These are phyloP conservation scores for Morphnarchus princeps DNA, from an alignment of 2,113 vertebrate genomes.

Conservation along the genomic window DNA sequence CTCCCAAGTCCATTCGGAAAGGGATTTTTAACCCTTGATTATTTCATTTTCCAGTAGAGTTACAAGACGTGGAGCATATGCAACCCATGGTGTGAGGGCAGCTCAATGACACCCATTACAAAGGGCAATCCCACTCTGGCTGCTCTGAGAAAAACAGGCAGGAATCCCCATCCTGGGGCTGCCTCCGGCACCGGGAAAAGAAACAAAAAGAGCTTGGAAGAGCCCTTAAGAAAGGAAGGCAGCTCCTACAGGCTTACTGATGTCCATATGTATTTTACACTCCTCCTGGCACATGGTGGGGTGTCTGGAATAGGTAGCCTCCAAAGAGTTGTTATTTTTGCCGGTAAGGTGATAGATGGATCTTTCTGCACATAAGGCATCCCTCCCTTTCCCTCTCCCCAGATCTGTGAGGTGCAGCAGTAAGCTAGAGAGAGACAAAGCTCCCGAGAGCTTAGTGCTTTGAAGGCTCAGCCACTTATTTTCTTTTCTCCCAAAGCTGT, in stretches of 20 bases:
- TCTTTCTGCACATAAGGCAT: not conserved
- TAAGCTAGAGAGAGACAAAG: not conserved
- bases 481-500: slow-evolving; percentile 1
- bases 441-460: slow-evolving; percentile 4
- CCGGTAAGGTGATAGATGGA: not conserved
- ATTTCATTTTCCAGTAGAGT: not conserved
- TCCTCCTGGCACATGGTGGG: not conserved
- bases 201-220: not conserved
- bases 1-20: not conserved
- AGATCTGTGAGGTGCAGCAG: not conserved
- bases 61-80: not conserved
- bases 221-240: not conserved
- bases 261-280: not conserved
- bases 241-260: not conserved
- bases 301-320: not conserved
- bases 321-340: not conserved
- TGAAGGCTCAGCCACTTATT: slow-evolving; percentile 29
- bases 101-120: not conserved
- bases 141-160: not conserved
- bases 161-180: not conserved
- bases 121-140: not conserved
- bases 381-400: not conserved
- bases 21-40: not conserved
- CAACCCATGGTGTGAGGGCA: not conserved
- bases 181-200: not conserved